phyloP scores from a whole-genome alignment of 2,888 invertebrate species.

The Stenolophus ochropezus region DNA sequence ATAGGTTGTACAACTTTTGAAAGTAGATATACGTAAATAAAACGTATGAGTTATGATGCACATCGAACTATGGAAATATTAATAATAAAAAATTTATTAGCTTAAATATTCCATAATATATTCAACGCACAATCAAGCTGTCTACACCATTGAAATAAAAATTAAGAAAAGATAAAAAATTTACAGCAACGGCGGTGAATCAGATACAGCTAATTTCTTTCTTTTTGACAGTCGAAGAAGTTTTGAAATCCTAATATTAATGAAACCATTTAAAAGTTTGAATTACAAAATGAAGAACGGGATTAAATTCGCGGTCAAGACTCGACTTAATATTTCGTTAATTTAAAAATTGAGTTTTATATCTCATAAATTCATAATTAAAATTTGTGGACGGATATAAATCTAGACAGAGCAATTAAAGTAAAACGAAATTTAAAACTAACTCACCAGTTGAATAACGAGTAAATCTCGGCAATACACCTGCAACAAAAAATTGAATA shows the following conservation, averaged over 20 bases:
- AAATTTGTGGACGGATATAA: conserved; percentile 2
- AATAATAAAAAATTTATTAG: no score
- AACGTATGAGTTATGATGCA: no score
- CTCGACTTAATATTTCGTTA: conserved; percentile 13
- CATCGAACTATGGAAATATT: no score
- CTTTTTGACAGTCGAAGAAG: conserved; percentile 14
- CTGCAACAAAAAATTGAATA: neutral
- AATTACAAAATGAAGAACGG: conserved; percentile 21
- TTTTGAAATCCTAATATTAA: conserved; percentile 8
- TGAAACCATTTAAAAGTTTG: conserved; percentile 28
- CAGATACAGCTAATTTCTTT: conserved; percentile 23
- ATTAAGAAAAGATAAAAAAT: neutral
- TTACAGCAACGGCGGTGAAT: neutral
- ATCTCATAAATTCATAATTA: conserved; percentile 6
- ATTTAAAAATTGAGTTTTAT: conserved; percentile 28
- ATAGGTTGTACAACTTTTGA: no score
- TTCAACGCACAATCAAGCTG: no score
- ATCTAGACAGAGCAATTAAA: neutral
- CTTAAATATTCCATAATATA: no score
- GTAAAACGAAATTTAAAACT: neutral
- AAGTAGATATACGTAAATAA: no score
- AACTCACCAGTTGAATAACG: neutral
- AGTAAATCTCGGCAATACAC: neutral
- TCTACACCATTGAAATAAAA: no score
- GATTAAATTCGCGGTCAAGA: conserved; percentile 14